Conservation (phyloP, 1,140 invertebrate species). For the Pogonus chalceus region DNA sequence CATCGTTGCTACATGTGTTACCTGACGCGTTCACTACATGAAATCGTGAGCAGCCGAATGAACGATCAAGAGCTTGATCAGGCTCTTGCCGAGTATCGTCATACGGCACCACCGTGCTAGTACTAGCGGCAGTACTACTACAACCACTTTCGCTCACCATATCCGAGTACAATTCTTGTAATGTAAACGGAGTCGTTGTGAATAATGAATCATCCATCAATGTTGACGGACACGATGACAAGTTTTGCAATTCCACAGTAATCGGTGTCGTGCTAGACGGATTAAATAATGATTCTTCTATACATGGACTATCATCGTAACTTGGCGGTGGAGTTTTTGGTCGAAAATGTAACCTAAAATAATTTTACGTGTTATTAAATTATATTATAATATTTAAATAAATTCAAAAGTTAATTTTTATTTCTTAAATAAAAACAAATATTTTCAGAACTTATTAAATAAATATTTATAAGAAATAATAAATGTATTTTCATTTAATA, state of each 20-base stretch:
- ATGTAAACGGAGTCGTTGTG: slow-evolving; percentile 38
- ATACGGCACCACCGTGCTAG: slow-evolving; percentile 23
- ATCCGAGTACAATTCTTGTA: slow-evolving; percentile 35
- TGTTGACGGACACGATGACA: slow-evolving; percentile 21
- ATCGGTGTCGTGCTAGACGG: slow-evolving; percentile 45
- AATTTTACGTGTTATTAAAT: no score
- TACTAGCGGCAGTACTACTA: slow-evolving; percentile 14
- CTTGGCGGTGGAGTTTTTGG: slow-evolving; percentile 55
- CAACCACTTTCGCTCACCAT: not conserved
- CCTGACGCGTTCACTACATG: slow-evolving; percentile 21
- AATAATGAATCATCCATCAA: slow-evolving; percentile 35
- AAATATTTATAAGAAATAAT: no score
- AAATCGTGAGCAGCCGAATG: slow-evolving; percentile 31
- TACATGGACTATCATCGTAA: slow-evolving; percentile 22
- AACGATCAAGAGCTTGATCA: slow-evolving; percentile 14
- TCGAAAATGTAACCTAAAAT: slow-evolving; percentile 59
- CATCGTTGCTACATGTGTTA: not conserved
- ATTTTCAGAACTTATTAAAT: no score
- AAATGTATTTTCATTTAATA: no score
- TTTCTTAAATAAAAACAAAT: no score
- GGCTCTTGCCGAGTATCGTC: slow-evolving; percentile 24
- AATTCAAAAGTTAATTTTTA: no score
- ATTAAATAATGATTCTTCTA: no score
- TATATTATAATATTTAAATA: no score
- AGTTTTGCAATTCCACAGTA: slow-evolving; percentile 40